A percentile compares a stretch with the other conserved stretches of the same genome.
phyloP scores from a whole-genome alignment of 2,888 invertebrate species.

The Thalpophila matura region DNA sequence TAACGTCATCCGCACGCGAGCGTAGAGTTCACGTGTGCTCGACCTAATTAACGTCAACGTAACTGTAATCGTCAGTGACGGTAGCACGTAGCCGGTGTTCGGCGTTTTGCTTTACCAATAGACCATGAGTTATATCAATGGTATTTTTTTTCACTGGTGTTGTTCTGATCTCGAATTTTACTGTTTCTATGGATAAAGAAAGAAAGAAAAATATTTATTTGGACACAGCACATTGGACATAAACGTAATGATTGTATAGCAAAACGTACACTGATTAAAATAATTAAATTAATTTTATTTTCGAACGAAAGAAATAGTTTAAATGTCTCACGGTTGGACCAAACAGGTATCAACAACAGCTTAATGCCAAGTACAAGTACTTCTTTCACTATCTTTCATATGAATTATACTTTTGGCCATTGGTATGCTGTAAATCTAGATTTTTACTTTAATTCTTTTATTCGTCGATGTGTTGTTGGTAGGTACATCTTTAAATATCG shows the following conservation, averaged over 20 bases:
- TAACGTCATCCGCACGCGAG: conserved; percentile 35
- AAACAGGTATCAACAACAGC: too few species aligned
- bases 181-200: not conserved
- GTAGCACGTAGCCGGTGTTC: conserved; percentile 2
- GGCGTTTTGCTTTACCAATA: conserved; percentile 27
- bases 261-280: too few species aligned
- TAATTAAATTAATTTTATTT: too few species aligned
- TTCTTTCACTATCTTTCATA: too few species aligned
- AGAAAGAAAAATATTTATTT: too few species aligned
- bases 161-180: not conserved
- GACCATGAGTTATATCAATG: conserved; percentile 1
- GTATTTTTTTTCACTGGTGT: not conserved
- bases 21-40: conserved; percentile 51
- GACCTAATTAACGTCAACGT: conserved; percentile 59
- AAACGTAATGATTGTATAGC: too few species aligned
- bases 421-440: not conserved
- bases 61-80: conserved; percentile 40
- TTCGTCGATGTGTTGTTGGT: not conserved
- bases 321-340: too few species aligned
- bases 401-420: not conserved
- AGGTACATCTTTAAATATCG: conserved; percentile 9
- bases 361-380: too few species aligned
- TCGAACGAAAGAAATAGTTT: too few species aligned
- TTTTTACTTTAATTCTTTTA: not conserved
- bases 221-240: too few species aligned